Evolutionary conservation across 2,113 vertebrate genomes (phyloP).

Genomic region (Meriones unguiculatus): DNA sequence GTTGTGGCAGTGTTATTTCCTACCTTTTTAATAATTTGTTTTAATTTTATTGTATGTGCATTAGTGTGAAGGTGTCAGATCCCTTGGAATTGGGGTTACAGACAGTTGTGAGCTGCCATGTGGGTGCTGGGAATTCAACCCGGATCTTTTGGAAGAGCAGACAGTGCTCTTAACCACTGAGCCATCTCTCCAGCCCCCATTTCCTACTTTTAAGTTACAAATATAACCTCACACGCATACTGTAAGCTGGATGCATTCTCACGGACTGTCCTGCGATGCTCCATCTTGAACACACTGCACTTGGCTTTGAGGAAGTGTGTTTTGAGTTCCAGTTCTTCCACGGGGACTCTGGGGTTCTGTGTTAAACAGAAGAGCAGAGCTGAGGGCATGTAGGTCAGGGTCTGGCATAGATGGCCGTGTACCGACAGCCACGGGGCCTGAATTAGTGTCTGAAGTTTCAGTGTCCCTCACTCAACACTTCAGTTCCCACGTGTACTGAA

Average conservation of each 20-base stretch:
- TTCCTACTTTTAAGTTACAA: slow-evolving; percentile 15
- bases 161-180: no score
- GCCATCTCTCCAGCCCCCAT: no score
- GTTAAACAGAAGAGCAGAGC: neutral
- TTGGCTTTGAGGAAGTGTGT: neutral
- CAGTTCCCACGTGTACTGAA: slow-evolving; percentile 69
- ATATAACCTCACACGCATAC: neutral
- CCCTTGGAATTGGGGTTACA: no score
- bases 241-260: neutral
- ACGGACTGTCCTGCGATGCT: neutral
- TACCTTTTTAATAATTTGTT: no score
- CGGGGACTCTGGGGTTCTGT: neutral
- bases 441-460: neutral
- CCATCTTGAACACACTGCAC: neutral
- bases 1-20: neutral
- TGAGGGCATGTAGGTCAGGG: neutral
- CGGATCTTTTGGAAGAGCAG: no score
- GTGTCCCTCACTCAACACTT: slow-evolving; percentile 21
- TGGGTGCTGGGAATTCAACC: no score
- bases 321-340: slow-evolving; percentile 9
- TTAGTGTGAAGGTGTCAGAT: no score
- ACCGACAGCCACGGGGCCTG: neutral
- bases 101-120: no score
- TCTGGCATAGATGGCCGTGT: neutral
- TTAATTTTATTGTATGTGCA: no score